Evolutionary conservation across 2,797 vertebrate genomes (phyloP).

Genomic region (Etheostoma perlongum): DNA sequence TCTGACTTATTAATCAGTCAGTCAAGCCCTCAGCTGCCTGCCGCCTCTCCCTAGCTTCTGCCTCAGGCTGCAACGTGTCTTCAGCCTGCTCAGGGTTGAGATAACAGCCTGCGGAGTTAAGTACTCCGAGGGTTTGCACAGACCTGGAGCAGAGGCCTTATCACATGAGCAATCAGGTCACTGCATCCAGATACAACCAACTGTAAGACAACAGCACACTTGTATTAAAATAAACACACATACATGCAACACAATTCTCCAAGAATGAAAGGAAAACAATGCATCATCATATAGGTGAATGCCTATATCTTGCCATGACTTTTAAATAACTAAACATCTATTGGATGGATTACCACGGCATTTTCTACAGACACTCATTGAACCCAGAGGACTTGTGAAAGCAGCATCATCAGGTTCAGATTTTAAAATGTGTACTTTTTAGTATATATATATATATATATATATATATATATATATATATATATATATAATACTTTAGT

Average conservation of each 20-base stretch:
- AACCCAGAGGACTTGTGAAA: not conserved
- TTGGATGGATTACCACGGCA: not conserved
- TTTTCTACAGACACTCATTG: not conserved
- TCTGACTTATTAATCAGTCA: constrained; percentile 80
- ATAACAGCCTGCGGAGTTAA: constrained; percentile 62
- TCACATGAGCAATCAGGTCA: constrained; percentile 66
- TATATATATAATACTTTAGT: too few relatives aligned
- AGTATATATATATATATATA: too few relatives aligned
- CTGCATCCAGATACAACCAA: constrained; percentile 49
- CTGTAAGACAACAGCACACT: constrained; percentile 55
- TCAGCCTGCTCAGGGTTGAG: constrained; percentile 53
- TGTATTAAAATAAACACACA: constrained; percentile 11
- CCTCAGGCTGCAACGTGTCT: constrained; percentile 64
- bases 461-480: too few relatives aligned
- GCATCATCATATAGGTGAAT: constrained; percentile 8
- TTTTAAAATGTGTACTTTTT: not conserved
- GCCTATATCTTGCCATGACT: not conserved
- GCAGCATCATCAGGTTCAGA: not conserved
- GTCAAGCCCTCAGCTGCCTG: constrained; percentile 59
- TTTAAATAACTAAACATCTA: not conserved
- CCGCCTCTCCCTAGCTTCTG: constrained; percentile 48
- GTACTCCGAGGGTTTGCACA: constrained; percentile 58
- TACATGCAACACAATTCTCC: constrained; percentile 24
- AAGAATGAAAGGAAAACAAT: constrained; percentile 27
- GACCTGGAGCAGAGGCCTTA: constrained; percentile 54